These are phyloP conservation scores for Zosterops borbonicus DNA, from an alignment of 2,113 vertebrate species.

Conservation along the genomic window DNA sequence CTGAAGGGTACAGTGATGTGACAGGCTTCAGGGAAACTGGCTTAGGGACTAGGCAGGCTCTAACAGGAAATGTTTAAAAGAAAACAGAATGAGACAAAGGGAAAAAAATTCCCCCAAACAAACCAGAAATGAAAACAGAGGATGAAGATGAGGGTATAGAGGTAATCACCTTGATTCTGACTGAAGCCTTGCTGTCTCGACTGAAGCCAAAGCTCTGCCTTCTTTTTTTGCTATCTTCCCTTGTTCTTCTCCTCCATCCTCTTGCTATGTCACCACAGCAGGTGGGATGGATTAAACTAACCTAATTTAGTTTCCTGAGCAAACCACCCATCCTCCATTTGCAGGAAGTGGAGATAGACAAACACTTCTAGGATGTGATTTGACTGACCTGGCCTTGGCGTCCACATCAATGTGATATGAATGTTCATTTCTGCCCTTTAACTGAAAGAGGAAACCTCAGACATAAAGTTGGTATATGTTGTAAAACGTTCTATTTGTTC, in stretches of 20 bases:
- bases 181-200: neutral
- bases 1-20: neutral
- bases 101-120: neutral
- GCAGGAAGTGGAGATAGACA: neutral
- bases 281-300: neutral
- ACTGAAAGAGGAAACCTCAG: neutral
- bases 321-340: neutral
- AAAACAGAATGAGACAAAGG: neutral
- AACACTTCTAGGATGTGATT: neutral
- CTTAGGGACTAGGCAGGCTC: neutral
- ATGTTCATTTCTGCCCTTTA: neutral
- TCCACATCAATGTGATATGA: neutral
- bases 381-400: rapidly evolving
- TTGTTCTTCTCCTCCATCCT: neutral
- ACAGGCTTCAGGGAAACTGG: neutral
- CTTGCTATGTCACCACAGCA: neutral
- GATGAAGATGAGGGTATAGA: neutral
- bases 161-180: neutral
- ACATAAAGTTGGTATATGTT: neutral
- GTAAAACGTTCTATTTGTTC: neutral
- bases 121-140: neutral
- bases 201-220: neutral
- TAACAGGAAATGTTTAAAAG: neutral
- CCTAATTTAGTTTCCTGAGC: neutral
- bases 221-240: neutral